These are phyloP conservation scores for Caenorhabditis latens DNA, from an alignment of 1,140 invertebrate species.

Conservation along the genomic window DNA sequence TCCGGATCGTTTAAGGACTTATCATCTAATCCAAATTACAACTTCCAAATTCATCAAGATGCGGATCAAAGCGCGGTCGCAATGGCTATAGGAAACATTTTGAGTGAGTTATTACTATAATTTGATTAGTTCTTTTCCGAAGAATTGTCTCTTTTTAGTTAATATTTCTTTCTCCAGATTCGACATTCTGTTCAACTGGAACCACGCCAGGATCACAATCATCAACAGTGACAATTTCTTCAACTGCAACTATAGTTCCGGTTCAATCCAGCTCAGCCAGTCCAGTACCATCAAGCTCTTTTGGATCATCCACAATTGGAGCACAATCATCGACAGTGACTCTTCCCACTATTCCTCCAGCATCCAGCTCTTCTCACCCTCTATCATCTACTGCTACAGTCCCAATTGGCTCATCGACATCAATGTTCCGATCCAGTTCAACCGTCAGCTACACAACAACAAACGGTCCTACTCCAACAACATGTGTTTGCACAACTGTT, in stretches of 20 bases:
- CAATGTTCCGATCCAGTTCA: neutral
- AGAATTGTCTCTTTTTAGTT: too few relatives aligned
- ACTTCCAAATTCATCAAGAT: conserved; percentile 5
- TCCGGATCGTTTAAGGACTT: neutral
- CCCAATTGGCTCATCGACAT: neutral
- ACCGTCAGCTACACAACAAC: neutral
- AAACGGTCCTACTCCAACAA: neutral
- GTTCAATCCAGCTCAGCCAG: neutral
- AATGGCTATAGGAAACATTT: neutral
- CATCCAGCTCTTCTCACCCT: neutral
- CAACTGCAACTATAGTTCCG: neutral
- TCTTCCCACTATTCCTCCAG: neutral
- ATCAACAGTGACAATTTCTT: too few relatives aligned
- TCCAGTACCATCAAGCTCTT: neutral
- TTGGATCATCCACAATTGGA: neutral
- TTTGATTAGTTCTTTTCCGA: too few relatives aligned
- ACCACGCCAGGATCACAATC: too few relatives aligned
- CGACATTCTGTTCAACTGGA: too few relatives aligned
- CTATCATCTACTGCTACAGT: neutral
- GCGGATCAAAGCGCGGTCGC: neutral
- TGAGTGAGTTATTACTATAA: neutral
- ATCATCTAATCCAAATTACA: neutral
- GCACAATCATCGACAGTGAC: neutral
- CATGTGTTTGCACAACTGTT: neutral
- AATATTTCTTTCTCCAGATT: too few relatives aligned